A percentile compares a stretch with the other conserved stretches of the same genome.
Evolutionary conservation across 2,113 vertebrate genomes (phyloP).

Genomic region (Sitta europaea): DNA sequence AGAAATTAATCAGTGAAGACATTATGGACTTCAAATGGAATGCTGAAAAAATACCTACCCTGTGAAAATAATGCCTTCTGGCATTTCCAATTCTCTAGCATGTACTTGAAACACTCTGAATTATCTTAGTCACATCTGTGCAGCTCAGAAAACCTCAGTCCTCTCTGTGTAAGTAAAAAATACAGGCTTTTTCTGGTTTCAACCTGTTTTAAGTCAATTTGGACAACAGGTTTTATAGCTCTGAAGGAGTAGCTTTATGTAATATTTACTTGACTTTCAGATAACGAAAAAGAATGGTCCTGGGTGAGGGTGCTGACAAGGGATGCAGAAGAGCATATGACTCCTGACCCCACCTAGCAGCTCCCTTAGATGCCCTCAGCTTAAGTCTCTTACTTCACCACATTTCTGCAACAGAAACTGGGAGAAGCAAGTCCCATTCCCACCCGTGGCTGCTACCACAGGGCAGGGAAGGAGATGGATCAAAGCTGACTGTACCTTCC

Average conservation of each 20-base stretch:
- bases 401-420: neutral
- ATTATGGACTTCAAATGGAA: neutral
- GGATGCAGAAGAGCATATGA: neutral
- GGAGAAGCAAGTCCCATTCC: neutral
- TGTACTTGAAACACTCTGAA: neutral
- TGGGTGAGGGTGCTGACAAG: neutral
- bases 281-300: slow-evolving; percentile 19
- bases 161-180: slow-evolving; percentile 19
- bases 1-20: neutral
- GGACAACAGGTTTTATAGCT: slow-evolving; percentile 51
- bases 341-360: neutral
- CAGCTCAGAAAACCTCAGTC: slow-evolving; percentile 1
- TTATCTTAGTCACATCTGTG: slow-evolving; percentile 31
- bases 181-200: slow-evolving; percentile 48
- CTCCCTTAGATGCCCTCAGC: neutral
- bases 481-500: neutral
- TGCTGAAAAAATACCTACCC: neutral
- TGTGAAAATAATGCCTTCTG: neutral
- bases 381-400: neutral
- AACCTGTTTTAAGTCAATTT: slow-evolving; percentile 47
- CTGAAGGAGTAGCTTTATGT: slow-evolving; percentile 14
- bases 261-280: slow-evolving; percentile 52
- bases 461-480: neutral
- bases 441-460: fast-evolving
- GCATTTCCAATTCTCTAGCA: neutral